These are phyloP conservation scores for Orchesella cincta DNA, from an alignment of 1,140 invertebrate species.

Conservation along the genomic window DNA sequence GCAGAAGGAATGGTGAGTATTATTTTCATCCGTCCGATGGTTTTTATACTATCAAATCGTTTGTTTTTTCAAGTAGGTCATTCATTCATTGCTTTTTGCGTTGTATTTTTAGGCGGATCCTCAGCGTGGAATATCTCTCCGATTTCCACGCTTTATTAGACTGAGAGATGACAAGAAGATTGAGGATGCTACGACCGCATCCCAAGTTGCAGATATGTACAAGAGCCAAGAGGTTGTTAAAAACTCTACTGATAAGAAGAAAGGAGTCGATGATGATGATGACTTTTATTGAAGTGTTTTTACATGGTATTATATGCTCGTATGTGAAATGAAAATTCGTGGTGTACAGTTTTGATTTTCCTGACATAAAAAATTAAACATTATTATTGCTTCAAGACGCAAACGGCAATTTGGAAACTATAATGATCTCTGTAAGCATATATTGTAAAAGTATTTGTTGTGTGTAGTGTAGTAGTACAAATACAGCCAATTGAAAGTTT, in stretches of 20 bases:
- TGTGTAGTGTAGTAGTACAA: no score
- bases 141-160: constrained; percentile 93
- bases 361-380: no score
- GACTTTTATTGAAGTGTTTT: constrained; percentile 80
- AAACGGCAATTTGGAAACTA: no score
- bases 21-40: constrained; percentile 32
- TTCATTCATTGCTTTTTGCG: constrained; percentile 13
- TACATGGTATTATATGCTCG: no score
- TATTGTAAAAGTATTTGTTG: no score
- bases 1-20: constrained; percentile 78
- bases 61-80: constrained; percentile 28
- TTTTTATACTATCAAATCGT: constrained; percentile 34
- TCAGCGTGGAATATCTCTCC: constrained; percentile 90
- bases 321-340: no score
- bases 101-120: constrained; percentile 69
- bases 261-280: constrained; percentile 63
- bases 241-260: constrained; percentile 64
- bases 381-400: no score
- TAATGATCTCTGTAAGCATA: no score
- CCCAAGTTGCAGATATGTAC: constrained; percentile 81
- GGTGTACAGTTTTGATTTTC: no score
- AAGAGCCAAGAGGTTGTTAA: constrained; percentile 88
- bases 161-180: constrained; percentile 90
- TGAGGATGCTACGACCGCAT: constrained; percentile 88
- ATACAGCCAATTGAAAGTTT: no score